Percentiles rank a stretch among this genome's conserved stretches.
Conservation (phyloP, 2,888 invertebrate genomes). For the Dryocosmus kuriphilus region DNA sequence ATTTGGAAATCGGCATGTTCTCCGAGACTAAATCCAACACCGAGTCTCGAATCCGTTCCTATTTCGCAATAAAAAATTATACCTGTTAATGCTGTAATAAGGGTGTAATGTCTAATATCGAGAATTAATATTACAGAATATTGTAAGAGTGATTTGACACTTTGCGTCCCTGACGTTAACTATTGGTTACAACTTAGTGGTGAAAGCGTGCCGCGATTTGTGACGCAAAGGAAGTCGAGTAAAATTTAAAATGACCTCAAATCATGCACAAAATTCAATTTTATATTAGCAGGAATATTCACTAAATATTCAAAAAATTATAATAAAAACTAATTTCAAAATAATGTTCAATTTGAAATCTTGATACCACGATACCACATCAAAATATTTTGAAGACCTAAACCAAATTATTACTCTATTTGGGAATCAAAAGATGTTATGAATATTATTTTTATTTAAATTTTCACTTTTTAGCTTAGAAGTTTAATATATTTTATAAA, state of each 20-base stretch:
- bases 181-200: constrained; percentile 22
- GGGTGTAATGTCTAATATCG: not conserved
- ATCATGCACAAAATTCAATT: not conserved
- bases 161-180: constrained; percentile 1
- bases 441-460: no score
- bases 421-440: no score
- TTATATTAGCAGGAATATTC: no score
- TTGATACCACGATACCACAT: no score
- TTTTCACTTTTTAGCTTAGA: no score
- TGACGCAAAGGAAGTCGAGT: constrained; percentile 38
- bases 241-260: not conserved
- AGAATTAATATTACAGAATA: not conserved
- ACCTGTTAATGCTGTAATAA: not conserved
- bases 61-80: not conserved
- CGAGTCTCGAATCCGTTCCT: constrained; percentile 90
- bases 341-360: no score
- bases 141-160: not conserved
- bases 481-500: no score
- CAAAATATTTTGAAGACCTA: no score
- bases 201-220: constrained; percentile 52
- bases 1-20: constrained; percentile 91
- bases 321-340: no score
- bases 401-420: no score
- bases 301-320: no score
- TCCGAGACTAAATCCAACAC: constrained; percentile 89